phyloP scores from a whole-genome alignment of 2,888 invertebrate genomes.

The Scelioninae gen. 2 region DNA sequence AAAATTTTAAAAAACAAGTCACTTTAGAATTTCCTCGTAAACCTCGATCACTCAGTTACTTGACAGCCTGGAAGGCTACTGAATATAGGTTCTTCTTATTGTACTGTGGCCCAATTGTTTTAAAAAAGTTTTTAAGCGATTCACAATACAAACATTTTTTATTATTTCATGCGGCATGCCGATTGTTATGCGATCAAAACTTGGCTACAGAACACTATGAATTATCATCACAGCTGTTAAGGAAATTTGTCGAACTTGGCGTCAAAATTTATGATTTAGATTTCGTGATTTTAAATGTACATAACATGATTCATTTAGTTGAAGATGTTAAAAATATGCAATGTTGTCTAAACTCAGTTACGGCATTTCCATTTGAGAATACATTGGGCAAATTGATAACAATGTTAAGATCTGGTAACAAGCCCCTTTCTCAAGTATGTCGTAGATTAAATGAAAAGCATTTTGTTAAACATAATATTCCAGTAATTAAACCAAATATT shows the following conservation, averaged over 20 bases:
- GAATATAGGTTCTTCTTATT: no score
- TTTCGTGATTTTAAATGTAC: slow-evolving; percentile 6
- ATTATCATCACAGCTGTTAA: background rate
- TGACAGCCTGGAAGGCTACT: no score
- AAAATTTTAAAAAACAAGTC: no score
- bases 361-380: slow-evolving; percentile 13
- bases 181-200: slow-evolving; percentile 9
- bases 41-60: no score
- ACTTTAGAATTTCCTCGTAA: no score
- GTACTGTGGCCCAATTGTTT: no score
- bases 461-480: background rate
- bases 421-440: slow-evolving; percentile 5
- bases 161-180: slow-evolving; percentile 13
- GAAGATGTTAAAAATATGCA: slow-evolving; percentile 15
- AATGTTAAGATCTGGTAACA: slow-evolving; percentile 4
- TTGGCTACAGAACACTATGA: background rate
- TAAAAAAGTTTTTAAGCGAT: slow-evolving; percentile 11
- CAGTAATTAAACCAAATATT: background rate
- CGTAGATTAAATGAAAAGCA: background rate
- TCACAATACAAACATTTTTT: slow-evolving; percentile 15
- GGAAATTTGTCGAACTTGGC: background rate
- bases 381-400: background rate
- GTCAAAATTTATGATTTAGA: background rate
- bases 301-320: slow-evolving; percentile 8
- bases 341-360: slow-evolving; percentile 4